Evolutionary conservation across 2,797 vertebrate species (phyloP).

Genomic region (Sebastes glaucus): DNA sequence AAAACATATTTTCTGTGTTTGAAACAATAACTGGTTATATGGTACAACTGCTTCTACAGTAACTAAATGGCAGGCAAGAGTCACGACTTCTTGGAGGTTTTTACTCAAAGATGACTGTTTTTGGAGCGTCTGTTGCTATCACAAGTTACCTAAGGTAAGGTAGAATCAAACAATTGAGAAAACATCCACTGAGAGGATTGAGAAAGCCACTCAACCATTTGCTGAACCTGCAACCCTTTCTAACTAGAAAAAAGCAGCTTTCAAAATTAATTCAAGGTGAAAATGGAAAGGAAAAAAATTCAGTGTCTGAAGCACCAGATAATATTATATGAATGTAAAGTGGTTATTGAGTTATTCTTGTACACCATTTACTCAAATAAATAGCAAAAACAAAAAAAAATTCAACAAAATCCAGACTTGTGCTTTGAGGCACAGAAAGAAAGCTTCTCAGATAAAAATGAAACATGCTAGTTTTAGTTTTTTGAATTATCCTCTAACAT

Average conservation of each 20-base stretch:
- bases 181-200: background rate
- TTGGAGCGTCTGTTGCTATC: background rate
- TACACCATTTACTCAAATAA: background rate
- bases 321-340: background rate
- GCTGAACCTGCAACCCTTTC: background rate
- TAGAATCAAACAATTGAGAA: background rate
- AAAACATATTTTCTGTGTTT: background rate
- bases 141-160: background rate
- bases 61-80: background rate
- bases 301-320: background rate
- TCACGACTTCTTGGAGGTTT: background rate
- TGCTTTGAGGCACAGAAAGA: background rate
- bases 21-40: background rate
- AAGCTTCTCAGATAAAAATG: background rate
- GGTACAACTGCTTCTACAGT: background rate
- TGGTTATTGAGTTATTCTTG: background rate
- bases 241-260: background rate
- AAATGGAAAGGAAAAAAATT: background rate
- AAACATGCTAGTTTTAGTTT: background rate
- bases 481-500: slow-evolving; percentile 13
- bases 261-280: background rate
- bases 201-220: background rate
- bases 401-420: background rate
- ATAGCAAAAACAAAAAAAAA: background rate
- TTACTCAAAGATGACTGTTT: background rate